Conservation (phyloP, 1,140 invertebrate genomes). For the Platorchestia sp. region DNA sequence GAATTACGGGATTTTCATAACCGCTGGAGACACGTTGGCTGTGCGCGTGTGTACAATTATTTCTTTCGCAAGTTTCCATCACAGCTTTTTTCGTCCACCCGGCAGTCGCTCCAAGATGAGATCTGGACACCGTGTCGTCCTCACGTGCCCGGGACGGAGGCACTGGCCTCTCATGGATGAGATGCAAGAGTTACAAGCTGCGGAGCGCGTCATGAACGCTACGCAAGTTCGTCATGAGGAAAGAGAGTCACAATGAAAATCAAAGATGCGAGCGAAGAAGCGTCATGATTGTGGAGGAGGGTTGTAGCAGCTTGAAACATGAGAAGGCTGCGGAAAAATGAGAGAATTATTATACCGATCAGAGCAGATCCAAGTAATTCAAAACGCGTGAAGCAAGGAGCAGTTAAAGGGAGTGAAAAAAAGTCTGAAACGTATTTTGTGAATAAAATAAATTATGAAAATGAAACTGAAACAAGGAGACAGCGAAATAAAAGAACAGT, state of each 20-base stretch:
- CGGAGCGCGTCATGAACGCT: background rate
- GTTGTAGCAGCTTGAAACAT: background rate
- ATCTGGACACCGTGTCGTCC: background rate
- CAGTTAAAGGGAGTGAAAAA: background rate
- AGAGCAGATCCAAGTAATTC: background rate
- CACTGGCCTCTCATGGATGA: background rate
- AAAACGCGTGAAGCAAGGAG: background rate
- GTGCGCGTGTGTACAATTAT: background rate
- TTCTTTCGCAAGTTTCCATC: background rate
- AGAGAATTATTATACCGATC: too few species aligned
- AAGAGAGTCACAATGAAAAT: background rate
- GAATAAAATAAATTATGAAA: background rate
- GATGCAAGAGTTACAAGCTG: too few species aligned
- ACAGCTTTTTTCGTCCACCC: too few species aligned
- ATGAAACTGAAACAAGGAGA: background rate
- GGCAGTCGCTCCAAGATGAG: background rate
- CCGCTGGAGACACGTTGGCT: background rate
- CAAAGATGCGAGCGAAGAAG: background rate
- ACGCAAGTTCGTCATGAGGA: background rate
- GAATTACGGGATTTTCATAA: background rate
- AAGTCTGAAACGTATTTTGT: background rate
- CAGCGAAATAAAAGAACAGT: background rate
- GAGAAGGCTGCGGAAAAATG: too few species aligned
- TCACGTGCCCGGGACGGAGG: background rate
- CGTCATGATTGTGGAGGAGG: background rate